Percentiles rank a stretch among this genome's conserved stretches.
phyloP scores from a whole-genome alignment of 2,113 vertebrate genomes.

The Hippopotamus amphibius region DNA sequence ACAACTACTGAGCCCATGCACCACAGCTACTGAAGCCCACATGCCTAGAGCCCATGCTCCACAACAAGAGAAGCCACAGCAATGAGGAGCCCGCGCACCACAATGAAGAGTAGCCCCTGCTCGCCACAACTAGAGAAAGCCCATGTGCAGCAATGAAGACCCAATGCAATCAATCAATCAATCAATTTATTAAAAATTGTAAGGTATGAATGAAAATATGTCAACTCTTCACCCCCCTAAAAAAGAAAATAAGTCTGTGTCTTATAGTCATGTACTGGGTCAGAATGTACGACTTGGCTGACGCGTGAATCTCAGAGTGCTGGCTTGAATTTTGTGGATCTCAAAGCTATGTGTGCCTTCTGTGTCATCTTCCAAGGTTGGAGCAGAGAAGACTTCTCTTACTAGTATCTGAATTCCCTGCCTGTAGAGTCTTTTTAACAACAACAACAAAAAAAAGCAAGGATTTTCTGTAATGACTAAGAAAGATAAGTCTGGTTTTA shows the following conservation, averaged over 20 bases:
- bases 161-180: too few species aligned
- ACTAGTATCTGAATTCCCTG: neutral
- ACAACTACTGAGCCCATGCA: too few species aligned
- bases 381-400: neutral
- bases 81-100: too few species aligned
- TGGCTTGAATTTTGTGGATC: neutral
- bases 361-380: neutral
- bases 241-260: too few species aligned
- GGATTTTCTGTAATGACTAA: neutral
- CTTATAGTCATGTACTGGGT: neutral
- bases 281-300: neutral
- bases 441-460: neutral
- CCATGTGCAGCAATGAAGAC: too few species aligned
- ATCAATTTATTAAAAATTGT: neutral
- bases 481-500: slow-evolving; percentile 51
- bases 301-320: accelerated
- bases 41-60: too few species aligned
- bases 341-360: accelerated
- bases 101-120: too few species aligned
- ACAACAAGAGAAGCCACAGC: too few species aligned
- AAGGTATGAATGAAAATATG: neutral
- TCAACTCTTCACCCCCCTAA: too few species aligned
- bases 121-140: too few species aligned
- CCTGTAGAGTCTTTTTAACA: neutral
- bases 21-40: too few species aligned